Percentiles rank a stretch among this genome's conserved stretches.
Evolutionary conservation across 2,888 invertebrate species (phyloP).

Genomic region (Erpobdella octoculata): DNA sequence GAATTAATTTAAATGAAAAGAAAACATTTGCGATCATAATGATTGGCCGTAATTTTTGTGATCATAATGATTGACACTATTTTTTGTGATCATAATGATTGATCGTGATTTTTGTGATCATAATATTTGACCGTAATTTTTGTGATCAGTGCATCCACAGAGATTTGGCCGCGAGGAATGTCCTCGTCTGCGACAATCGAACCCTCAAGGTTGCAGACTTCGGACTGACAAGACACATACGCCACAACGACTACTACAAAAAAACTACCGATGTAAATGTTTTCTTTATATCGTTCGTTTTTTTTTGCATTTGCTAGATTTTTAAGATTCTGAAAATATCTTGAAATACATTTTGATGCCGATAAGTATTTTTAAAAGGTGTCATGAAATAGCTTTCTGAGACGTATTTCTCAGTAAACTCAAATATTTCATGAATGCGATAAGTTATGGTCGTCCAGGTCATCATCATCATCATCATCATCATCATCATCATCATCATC

Average conservation of each 20-base stretch:
- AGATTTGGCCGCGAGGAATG: conserved; percentile 92
- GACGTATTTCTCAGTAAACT: too few relatives aligned
- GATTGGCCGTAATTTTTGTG: too few relatives aligned
- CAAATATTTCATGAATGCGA: too few relatives aligned
- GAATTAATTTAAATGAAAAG: too few relatives aligned
- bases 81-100: too few relatives aligned
- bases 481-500: conserved; percentile 8
- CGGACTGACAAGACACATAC: conserved; percentile 11
- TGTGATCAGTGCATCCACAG: conserved; percentile 79
- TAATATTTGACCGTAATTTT: too few relatives aligned
- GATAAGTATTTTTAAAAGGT: background rate
- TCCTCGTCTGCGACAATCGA: conserved; percentile 84
- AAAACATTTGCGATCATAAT: too few relatives aligned
- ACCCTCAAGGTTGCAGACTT: conserved; percentile 71
- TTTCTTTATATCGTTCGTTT: background rate
- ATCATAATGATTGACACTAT: too few relatives aligned
- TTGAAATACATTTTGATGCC: background rate
- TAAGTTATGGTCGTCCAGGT: background rate
- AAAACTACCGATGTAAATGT: conserved; percentile 19
- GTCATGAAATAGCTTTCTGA: background rate
- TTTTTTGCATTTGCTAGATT: too few relatives aligned
- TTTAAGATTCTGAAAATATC: background rate
- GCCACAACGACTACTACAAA: conserved; percentile 17
- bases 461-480: background rate
- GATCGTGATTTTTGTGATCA: too few relatives aligned